phyloP scores from a whole-genome alignment of 64 coral and sea anemone species.

The Pocillopora damicornis region DNA sequence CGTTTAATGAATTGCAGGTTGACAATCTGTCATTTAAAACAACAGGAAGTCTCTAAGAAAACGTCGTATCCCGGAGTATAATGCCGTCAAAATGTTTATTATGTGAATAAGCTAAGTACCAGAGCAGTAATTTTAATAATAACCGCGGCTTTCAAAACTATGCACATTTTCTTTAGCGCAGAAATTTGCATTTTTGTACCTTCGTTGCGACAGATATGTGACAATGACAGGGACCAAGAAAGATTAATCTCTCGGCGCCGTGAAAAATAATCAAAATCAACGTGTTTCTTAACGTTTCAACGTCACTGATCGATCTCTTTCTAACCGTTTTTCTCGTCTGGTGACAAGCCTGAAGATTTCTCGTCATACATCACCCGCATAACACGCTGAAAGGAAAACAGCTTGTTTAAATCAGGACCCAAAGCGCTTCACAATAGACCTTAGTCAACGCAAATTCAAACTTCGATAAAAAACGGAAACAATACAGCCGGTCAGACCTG shows the following conservation, averaged over 20 bases:
- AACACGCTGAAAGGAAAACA: neutral
- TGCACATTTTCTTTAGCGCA: neutral
- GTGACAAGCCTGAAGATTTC: neutral
- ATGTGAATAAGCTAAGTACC: neutral
- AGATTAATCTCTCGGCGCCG: neutral
- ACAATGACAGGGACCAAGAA: neutral
- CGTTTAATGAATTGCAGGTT: no score
- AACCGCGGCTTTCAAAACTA: neutral
- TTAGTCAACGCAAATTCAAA: neutral
- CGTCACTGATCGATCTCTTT: neutral
- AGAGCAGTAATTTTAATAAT: slow-evolving; percentile 3
- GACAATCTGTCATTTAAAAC: neutral
- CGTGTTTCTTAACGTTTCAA: neutral
- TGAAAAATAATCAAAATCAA: neutral
- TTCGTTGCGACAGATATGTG: neutral
- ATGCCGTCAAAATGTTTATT: neutral
- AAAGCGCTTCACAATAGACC: neutral
- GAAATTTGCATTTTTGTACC: neutral
- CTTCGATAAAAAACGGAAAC: neutral
- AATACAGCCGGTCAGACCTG: neutral
- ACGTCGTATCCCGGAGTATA: neutral
- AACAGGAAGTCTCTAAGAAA: neutral
- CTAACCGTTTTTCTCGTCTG: neutral
- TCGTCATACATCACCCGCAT: neutral
- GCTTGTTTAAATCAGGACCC: neutral